phyloP scores from a whole-genome alignment of 2,888 invertebrate species.

The Cephalotes varians region DNA sequence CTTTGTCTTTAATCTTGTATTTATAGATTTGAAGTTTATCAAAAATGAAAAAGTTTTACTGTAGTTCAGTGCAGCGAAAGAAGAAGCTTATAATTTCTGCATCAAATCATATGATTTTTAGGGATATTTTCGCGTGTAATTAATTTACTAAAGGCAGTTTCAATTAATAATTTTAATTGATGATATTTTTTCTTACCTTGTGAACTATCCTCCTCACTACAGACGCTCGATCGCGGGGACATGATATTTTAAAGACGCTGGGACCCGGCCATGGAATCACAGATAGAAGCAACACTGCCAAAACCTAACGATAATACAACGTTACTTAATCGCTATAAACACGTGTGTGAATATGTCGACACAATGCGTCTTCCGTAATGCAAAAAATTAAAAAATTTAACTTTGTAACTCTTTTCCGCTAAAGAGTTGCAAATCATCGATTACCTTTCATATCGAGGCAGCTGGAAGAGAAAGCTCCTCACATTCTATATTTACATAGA shows the following conservation, averaged over 20 bases:
- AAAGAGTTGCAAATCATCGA: neutral
- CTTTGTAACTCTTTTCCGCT: neutral
- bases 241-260: constrained; percentile 94
- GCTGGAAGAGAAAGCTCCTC: neutral
- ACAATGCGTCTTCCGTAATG: neutral
- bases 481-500: neutral
- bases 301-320: constrained; percentile 87
- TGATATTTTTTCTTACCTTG: constrained; percentile 86
- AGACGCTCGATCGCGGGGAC: constrained; percentile 95
- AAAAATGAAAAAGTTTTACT: too few species aligned
- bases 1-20: too few species aligned
- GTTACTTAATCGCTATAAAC: neutral
- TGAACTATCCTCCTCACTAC: constrained; percentile 95
- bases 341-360: neutral
- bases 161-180: neutral
- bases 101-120: neutral
- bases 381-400: neutral
- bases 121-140: neutral
- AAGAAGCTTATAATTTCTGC: too few species aligned
- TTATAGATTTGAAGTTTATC: too few species aligned
- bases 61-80: too few species aligned
- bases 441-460: neutral
- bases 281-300: constrained; percentile 92
- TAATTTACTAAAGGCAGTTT: neutral
- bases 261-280: constrained; percentile 96